Conservation (phyloP, 2,797 vertebrate species). For the Periparus ater region DNA sequence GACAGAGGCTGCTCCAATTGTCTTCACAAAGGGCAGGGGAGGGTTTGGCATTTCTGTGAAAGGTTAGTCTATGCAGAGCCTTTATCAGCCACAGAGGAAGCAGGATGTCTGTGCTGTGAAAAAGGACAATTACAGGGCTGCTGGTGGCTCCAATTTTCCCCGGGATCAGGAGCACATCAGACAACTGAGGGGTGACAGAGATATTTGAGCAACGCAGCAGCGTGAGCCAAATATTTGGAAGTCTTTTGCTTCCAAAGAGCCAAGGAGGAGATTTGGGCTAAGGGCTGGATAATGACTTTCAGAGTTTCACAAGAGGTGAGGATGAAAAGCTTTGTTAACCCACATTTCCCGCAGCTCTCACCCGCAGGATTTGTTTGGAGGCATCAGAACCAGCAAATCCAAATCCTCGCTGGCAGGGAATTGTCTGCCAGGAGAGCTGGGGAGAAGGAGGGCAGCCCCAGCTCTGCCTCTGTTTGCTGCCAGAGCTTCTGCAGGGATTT, state of each 20-base stretch:
- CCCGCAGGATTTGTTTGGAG: background rate
- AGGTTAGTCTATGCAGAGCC: background rate
- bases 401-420: background rate
- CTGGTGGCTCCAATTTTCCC: background rate
- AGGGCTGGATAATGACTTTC: background rate
- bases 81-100: slow-evolving; percentile 27
- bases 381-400: background rate
- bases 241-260: background rate
- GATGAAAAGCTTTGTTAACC: slow-evolving; percentile 32
- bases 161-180: background rate
- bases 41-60: slow-evolving; percentile 49
- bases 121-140: background rate
- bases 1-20: background rate
- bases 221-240: background rate
- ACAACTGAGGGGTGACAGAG: background rate
- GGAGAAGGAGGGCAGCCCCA: background rate
- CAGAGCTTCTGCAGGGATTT: background rate
- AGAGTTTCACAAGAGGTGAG: background rate
- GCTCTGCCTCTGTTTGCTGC: background rate
- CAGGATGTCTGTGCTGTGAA: slow-evolving; percentile 2
- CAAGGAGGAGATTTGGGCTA: slow-evolving; percentile 6
- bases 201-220: background rate
- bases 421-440: background rate
- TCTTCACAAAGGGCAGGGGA: slow-evolving; percentile 54
- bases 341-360: background rate